phyloP scores from a whole-genome alignment of 1,140 invertebrate species.

The Mercenaria mercenaria region DNA sequence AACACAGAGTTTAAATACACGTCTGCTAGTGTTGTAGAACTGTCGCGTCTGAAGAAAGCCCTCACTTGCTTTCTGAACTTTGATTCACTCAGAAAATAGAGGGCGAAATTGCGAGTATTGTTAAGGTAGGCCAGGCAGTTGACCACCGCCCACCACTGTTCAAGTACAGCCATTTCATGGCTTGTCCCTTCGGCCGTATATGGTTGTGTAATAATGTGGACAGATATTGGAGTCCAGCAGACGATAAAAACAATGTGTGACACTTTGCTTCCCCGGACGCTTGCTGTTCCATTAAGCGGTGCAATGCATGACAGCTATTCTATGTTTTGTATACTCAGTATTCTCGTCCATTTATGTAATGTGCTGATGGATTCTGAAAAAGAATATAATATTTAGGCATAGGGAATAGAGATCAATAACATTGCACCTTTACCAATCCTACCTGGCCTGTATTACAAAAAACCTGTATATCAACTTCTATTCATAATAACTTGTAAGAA shows the following conservation, averaged over 20 bases:
- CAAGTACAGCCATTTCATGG: background rate
- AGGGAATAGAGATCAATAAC: no score
- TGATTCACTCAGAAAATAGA: slow-evolving; percentile 57
- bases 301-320: background rate
- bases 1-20: no score
- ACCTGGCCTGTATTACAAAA: no score
- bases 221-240: slow-evolving; percentile 21
- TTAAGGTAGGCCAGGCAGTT: slow-evolving; percentile 55
- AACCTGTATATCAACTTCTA: no score
- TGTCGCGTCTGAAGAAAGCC: background rate
- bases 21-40: no score
- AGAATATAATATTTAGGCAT: no score
- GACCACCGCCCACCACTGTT: slow-evolving; percentile 51
- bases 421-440: no score
- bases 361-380: no score
- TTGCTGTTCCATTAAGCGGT: background rate
- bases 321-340: background rate
- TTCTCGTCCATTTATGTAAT: no score
- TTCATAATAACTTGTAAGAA: no score
- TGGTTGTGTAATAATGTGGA: background rate
- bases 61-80: slow-evolving; percentile 31
- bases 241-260: slow-evolving; percentile 25
- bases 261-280: background rate
- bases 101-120: slow-evolving; percentile 39
- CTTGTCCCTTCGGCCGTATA: background rate